phyloP scores from a whole-genome alignment of 2,113 vertebrate genomes.

The Caranx melampygus region DNA sequence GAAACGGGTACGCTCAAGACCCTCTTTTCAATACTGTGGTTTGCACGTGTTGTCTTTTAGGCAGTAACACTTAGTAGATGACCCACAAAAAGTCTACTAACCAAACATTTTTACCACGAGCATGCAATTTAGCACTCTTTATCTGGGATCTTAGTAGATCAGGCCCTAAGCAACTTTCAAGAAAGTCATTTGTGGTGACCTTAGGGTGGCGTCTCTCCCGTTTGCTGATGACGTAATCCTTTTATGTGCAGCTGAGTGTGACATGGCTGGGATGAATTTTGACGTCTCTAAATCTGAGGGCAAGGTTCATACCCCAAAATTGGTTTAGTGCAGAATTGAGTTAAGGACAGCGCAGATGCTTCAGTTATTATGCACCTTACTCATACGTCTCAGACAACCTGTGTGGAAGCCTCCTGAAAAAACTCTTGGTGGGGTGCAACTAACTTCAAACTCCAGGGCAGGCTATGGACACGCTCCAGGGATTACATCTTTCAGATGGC shows the following conservation, averaged over 20 bases:
- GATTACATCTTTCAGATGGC: not conserved
- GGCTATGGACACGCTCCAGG: not conserved
- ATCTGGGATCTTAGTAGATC: too few species aligned
- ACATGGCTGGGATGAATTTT: not conserved
- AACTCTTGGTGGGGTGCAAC: not conserved
- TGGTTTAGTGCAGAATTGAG: not conserved
- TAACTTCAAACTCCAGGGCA: not conserved
- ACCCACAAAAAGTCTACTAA: too few species aligned
- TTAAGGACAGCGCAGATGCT: not conserved
- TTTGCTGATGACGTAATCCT: conserved; percentile 10
- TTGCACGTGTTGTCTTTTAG: too few species aligned
- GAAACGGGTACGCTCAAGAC: too few species aligned
- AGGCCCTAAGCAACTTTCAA: too few species aligned
- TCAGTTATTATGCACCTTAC: not conserved
- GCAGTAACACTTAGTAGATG: too few species aligned
- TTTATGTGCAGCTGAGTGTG: not conserved
- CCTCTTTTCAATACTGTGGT: too few species aligned
- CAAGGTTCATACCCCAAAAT: not conserved
- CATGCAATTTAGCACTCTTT: too few species aligned
- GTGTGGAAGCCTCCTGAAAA: not conserved
- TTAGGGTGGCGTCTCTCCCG: not conserved
- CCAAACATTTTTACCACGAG: too few species aligned
- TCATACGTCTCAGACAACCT: not conserved
- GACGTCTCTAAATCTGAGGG: not conserved
- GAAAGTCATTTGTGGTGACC: not conserved